A percentile compares a stretch with the other conserved stretches of the same genome.
Evolutionary conservation across 2,888 invertebrate species (phyloP).

Genomic region (Mystacides longicornis): DNA sequence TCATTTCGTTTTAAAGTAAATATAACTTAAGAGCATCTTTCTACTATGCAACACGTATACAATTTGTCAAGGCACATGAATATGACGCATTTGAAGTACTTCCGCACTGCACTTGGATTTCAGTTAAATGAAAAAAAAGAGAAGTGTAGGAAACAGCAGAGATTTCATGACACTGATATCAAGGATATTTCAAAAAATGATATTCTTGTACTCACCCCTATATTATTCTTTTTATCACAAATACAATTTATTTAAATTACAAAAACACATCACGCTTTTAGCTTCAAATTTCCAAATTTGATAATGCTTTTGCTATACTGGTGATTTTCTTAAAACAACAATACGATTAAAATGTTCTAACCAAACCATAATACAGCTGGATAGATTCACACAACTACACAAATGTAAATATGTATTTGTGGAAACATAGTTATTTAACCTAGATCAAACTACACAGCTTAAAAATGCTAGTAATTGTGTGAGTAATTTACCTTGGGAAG

Average conservation of each 20-base stretch:
- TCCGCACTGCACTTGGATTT: too few relatives aligned
- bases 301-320: not conserved
- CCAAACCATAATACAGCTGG: not conserved
- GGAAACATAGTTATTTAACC: not conserved
- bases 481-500: conserved; percentile 36
- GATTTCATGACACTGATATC: too few relatives aligned
- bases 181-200: too few relatives aligned
- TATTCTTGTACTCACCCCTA: too few relatives aligned
- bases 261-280: not conserved
- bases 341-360: not conserved
- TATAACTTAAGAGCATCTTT: too few relatives aligned
- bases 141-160: too few relatives aligned
- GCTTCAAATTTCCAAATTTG: not conserved
- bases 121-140: too few relatives aligned
- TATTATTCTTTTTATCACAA: too few relatives aligned
- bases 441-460: not conserved
- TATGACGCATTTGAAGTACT: too few relatives aligned
- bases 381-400: conserved; percentile 1
- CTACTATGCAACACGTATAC: too few relatives aligned
- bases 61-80: too few relatives aligned
- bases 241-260: not conserved
- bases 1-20: too few relatives aligned
- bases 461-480: conserved; percentile 18
- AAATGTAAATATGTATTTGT: conserved; percentile 2
- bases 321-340: not conserved